Base-by-base conservation (phyloP, 2,113 vertebrate genomes). In the Merops nubicus region DNA sequence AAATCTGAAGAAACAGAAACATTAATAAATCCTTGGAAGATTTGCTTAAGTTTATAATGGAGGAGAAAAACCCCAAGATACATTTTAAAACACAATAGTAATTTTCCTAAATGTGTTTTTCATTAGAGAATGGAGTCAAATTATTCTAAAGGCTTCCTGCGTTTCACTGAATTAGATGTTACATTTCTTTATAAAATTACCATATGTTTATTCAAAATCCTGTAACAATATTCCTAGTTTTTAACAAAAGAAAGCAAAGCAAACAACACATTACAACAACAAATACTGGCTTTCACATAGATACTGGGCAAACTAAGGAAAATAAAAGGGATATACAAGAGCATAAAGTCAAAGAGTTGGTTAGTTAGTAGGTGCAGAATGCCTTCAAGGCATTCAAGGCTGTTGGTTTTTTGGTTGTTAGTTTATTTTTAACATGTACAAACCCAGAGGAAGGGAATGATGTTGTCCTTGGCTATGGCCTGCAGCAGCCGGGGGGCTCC, bases 381-480 rank as follows among this genome's bases (percentile, higher is more conserved):
- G 63, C 2, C 19, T 13, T 25, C 34, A 34, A 17, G 17, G 33
- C n/a, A n/a, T n/a, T n/a, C n/a, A 15, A 15, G 31, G 8, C 10
- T 17, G 21, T 25, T 38, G 26, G 13, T 28, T 15, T 9, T 56
- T 57, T 29, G n/a, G 11, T 36, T 48, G 48, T 25, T 23, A 16
- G 34, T 34, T 42, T n/a, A n/a, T n/a, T n/a, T 42, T 29, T 11
- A 16, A 33, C 22, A 11, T 1, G 10, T 57, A 91, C 97, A 18
- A 51, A 99, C 99, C 99, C 99, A 98, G 53, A 99, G 98, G 94
- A 99, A 99, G 29, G 99, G 99, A 70, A 99, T 99, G 79, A 99
- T 99, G 97, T 99, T 99, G 97, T 99, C 99, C 95, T 99, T 99
- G 56, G 99, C 99, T 8, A 99, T 99, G 6, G 99, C 99, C 93